Conservation (phyloP, 2,797 vertebrate genomes). For the Cephalopachus bancanus region DNA sequence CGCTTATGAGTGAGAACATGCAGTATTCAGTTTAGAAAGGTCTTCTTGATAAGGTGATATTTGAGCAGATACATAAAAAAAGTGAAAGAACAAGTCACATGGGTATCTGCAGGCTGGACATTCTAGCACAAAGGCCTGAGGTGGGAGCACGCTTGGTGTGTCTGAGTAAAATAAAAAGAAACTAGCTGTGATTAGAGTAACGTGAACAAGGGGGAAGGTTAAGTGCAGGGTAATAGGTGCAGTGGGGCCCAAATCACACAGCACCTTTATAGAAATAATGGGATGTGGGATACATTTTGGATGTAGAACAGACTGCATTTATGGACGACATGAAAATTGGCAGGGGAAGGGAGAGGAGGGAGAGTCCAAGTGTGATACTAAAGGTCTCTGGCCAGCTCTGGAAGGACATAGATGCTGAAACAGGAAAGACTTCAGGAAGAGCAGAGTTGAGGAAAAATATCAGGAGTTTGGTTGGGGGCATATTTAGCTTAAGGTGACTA, state of each 20-base stretch:
- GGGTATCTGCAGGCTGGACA: background rate
- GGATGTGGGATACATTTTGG: background rate
- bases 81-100: background rate
- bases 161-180: background rate
- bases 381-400: background rate
- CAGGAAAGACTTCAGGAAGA: background rate
- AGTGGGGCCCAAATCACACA: background rate
- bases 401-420: background rate
- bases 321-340: background rate
- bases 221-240: background rate
- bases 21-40: too few relatives aligned
- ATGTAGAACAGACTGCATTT: background rate
- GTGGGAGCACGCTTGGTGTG: background rate
- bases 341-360: background rate
- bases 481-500: background rate
- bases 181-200: background rate
- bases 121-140: background rate
- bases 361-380: background rate
- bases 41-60: background rate
- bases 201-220: background rate
- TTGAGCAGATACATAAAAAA: background rate
- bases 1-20: too few relatives aligned
- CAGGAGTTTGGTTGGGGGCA: background rate
- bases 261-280: background rate
- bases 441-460: background rate